A percentile compares a stretch with the other conserved stretches of the same genome.
These are phyloP conservation scores for Cataglyphis hispanica DNA, from an alignment of 1,140 invertebrate species.

Conservation along the genomic window DNA sequence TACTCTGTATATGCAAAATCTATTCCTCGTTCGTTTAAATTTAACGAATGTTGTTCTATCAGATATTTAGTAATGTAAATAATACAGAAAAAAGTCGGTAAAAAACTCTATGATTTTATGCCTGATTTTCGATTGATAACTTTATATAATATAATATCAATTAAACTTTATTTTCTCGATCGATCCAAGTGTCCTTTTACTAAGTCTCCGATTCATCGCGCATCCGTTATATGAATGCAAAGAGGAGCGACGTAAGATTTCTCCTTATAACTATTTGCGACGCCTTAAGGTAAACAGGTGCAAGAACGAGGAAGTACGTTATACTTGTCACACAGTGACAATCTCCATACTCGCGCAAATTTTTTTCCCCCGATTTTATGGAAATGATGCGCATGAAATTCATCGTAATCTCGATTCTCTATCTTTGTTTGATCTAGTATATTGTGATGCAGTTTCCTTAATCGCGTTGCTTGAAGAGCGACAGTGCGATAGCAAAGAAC, in stretches of 20 bases:
- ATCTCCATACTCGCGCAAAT: constrained; percentile 8
- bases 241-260: constrained; percentile 13
- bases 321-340: constrained; percentile 65
- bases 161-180: background rate
- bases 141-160: background rate
- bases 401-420: constrained; percentile 54
- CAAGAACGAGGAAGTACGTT: constrained; percentile 65
- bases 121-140: background rate
- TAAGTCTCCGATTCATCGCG: background rate
- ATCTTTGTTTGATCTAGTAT: background rate
- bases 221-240: background rate
- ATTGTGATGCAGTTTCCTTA: constrained; percentile 68
- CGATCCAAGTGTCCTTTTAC: constrained; percentile 27
- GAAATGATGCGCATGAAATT: constrained; percentile 2
- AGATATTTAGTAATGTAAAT: background rate
- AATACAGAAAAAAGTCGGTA: background rate
- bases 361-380: constrained; percentile 3
- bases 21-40: background rate
- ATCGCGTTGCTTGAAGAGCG: constrained; percentile 55
- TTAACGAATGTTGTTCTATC: background rate
- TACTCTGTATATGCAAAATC: background rate
- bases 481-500: background rate
- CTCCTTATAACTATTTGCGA: background rate
- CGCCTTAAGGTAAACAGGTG: constrained; percentile 70
- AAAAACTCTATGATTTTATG: background rate